These are phyloP conservation scores for Furcifer pardalis DNA, from an alignment of 2,797 vertebrate genomes.

Conservation along the genomic window DNA sequence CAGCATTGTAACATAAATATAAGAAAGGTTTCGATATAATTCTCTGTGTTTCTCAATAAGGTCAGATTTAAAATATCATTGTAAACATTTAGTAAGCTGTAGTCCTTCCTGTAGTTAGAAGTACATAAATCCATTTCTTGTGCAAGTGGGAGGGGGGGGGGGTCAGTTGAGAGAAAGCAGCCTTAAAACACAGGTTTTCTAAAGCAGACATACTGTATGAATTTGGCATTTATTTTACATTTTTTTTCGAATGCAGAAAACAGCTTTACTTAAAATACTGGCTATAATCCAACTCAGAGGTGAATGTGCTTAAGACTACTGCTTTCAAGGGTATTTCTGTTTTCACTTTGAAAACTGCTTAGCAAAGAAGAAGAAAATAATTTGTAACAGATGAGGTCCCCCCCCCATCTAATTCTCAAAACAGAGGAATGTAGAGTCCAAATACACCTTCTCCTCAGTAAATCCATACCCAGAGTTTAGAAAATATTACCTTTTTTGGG, in stretches of 20 bases:
- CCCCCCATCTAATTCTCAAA: neutral
- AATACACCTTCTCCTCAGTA: neutral
- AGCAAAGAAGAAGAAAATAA: neutral
- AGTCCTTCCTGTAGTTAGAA: neutral
- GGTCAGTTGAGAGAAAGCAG: neutral
- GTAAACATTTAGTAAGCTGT: neutral
- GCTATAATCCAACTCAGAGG: neutral
- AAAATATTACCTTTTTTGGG: too few species aligned
- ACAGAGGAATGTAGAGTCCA: neutral
- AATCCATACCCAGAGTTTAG: neutral
- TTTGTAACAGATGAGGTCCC: neutral
- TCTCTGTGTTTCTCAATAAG: neutral
- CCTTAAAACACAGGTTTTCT: neutral
- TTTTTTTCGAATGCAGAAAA: neutral
- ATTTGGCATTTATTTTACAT: neutral
- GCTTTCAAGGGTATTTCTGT: neutral
- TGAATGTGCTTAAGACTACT: neutral
- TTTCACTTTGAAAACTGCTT: neutral
- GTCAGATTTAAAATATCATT: neutral
- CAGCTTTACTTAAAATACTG: neutral
- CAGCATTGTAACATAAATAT: neutral
- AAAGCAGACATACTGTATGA: neutral
- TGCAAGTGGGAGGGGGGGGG: neutral
- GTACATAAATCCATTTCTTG: neutral
- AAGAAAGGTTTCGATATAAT: neutral